phyloP scores from a whole-genome alignment of 2,888 invertebrate species.

The Aspidapion aeneum region DNA sequence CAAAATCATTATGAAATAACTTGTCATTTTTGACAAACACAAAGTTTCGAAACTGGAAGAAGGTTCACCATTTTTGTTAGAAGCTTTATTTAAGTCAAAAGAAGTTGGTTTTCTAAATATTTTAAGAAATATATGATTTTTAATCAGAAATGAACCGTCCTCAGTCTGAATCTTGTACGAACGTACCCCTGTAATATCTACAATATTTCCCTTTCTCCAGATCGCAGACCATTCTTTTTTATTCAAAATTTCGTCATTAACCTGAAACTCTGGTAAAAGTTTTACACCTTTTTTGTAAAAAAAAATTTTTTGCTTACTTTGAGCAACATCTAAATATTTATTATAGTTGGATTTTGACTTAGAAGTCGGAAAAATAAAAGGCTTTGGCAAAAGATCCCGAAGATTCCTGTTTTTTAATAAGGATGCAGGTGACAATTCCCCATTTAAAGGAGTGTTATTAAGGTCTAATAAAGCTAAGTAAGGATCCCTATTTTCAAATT shows the following conservation, averaged over 20 bases:
- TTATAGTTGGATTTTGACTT: no score
- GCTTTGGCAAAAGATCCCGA: background rate
- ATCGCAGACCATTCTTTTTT: background rate
- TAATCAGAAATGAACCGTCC: background rate
- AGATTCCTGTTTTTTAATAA: background rate
- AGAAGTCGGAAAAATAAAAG: background rate
- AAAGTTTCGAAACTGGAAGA: background rate
- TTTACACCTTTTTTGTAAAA: background rate
- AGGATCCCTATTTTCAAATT: slow-evolving; percentile 1
- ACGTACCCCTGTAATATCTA: background rate
- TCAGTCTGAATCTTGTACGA: background rate
- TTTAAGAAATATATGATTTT: background rate
- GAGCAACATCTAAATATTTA: background rate
- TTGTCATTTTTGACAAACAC: background rate
- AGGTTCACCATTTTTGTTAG: background rate
- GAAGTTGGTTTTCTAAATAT: background rate
- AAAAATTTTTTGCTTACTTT: background rate
- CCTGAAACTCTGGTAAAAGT: background rate
- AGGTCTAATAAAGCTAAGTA: background rate
- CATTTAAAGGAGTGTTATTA: background rate
- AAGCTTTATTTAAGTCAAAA: no score
- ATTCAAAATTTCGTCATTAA: background rate
- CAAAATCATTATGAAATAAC: background rate
- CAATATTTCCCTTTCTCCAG: background rate
- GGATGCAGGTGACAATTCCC: background rate